Base-by-base conservation (phyloP, 2,797 vertebrate species). In the Tenualosa thibaudeaui region DNA sequence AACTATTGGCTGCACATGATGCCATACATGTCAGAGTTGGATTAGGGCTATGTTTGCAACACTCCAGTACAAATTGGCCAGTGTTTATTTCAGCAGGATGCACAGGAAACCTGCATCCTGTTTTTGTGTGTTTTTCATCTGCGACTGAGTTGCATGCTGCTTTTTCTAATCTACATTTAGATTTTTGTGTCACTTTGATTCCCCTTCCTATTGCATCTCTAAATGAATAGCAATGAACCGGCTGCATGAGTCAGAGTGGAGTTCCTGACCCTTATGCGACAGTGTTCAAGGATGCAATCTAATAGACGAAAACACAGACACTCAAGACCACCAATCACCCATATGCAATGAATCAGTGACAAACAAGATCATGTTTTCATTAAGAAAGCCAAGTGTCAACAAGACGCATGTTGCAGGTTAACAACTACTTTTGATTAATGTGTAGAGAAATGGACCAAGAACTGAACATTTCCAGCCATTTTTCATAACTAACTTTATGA, bases 81-180 rank as follows among this genome's bases (percentile, higher is more conserved):
- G 68, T 37, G 13, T 17, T 43, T 43, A 43, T 43, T 43, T 43
- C 15, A 65, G 68, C 15, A 37, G 13, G 40, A 17, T 40, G 12
- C 37, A 43, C 15, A 19, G 1, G 37, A 75, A 37, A 43, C 4
- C 37, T 43, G 68, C 8, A 17, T 12, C 37, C 12, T 43, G 15
- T 43, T 75, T 71, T 19, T 40, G 40, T 40, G 37, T 17, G 15
- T 15, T 17, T 78, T 78, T 9, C 17, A 19, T 78, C 71, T 8
- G 17, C 68, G 40, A 8, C 43, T 75, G 13, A 75, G 4, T 17
- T 75, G 31, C 40, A 31, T 75, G 8, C 31, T 12, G 62, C 37
- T 46, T 46, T 78, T 78, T 78, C 40, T 78, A 78, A 78, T 78
- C 71, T 78, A 17, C 71, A 78, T 78, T 40, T 46, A 78, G 19